Base-by-base conservation (phyloP, 1,140 invertebrate species). In the Dendroctonus ponderosae region DNA sequence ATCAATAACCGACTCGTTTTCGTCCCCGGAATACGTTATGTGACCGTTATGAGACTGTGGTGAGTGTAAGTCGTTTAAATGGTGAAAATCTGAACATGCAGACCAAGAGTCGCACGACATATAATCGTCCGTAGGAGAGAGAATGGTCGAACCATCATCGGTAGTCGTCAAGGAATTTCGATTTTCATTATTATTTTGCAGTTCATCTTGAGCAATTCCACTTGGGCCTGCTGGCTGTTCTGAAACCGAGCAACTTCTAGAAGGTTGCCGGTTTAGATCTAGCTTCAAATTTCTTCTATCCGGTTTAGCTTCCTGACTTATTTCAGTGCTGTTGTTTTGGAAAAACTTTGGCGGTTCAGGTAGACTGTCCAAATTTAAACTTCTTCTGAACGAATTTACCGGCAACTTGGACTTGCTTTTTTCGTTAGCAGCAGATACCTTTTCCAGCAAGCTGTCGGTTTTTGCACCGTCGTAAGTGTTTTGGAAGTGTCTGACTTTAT, bases 71-170 rank as follows among this genome's bases (percentile, higher is more conserved):
- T 79, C 75, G 37, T 74, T 68, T 5, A 70, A 58, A 41, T 72
- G 71, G 51, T 73, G 64, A 56, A 80, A 80, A 73, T 85, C 85
- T 0, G 88, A 89, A 70, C 85, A 88, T 7, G 87, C 81, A 0
- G 87, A 89, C 83, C 86, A 88, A 6, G 86, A 87, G 70, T 89
- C 87, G 70, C 86, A 85, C 66, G 85, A 87, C 59, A 85, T 75
- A 15, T 81, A 80, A 61, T 87, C 86, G 62, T 87, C 85, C 26
- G 80, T 80, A 5, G 87, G 86, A 5, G 86, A 87, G 7, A 86
- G 74, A 11, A 85, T 78, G 3, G 69, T 70, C 7, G 77, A 78
- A 70, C 80, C 79, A 57, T 80, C 79, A 42, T 77, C 71, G 57
- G 75, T 77, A 7, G 69, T 74, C 12, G 79, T 74, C 42, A 75